These are phyloP conservation scores for Unio pictorum DNA, from an alignment of 2,888 invertebrate genomes.

Conservation along the genomic window DNA sequence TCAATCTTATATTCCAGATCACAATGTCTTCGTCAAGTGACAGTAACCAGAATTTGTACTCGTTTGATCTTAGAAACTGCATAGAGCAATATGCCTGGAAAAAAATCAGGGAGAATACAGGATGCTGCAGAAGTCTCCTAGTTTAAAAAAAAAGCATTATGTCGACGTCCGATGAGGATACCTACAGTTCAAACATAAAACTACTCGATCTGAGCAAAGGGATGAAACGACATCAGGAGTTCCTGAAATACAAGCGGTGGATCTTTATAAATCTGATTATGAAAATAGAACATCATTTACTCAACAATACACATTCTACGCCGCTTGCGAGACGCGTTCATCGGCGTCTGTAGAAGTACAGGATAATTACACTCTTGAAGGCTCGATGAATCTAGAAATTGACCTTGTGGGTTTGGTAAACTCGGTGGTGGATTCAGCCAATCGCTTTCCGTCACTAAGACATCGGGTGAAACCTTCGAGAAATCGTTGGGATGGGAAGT, in stretches of 20 bases:
- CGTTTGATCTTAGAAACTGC: constrained; percentile 31
- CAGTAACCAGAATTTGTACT: constrained; percentile 6
- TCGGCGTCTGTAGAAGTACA: constrained; percentile 38
- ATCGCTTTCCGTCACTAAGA: constrained; percentile 33
- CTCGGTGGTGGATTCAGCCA: constrained; percentile 38
- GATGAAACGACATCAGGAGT: constrained; percentile 4
- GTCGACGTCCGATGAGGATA: constrained; percentile 45
- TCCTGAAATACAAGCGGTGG: constrained; percentile 18
- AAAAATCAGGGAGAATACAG: constrained; percentile 13
- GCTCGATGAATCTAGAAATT: constrained; percentile 35
- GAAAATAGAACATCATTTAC: constrained; percentile 31
- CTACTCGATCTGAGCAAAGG: constrained; percentile 15
- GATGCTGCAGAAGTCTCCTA: constrained; percentile 20
- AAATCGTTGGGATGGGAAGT: constrained; percentile 38
- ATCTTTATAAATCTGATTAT: constrained; percentile 39
- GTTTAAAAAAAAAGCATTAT: constrained; percentile 24
- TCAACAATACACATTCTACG: constrained; percentile 39
- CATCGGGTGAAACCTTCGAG: constrained; percentile 30
- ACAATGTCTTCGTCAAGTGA: too few relatives aligned
- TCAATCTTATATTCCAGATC: too few relatives aligned
- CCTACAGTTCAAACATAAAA: constrained; percentile 37
- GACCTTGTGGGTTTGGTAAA: constrained; percentile 32
- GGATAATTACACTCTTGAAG: constrained; percentile 39
- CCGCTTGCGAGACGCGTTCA: constrained; percentile 30
- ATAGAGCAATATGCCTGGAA: constrained; percentile 40